These are phyloP conservation scores for Chrysina gloriosa DNA, from an alignment of 2,888 invertebrate genomes.

Conservation along the genomic window DNA sequence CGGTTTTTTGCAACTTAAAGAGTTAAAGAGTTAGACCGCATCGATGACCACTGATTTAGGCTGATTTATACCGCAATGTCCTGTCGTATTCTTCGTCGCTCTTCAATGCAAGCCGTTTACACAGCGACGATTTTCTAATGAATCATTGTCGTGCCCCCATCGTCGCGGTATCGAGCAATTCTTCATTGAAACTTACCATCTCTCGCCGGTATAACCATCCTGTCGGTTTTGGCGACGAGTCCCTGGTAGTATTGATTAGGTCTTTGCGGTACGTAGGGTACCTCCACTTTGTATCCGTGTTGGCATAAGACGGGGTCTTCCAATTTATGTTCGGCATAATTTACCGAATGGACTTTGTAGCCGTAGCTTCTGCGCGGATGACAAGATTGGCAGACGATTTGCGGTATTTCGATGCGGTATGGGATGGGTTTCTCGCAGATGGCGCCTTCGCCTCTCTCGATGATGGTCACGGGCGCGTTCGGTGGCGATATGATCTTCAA, in stretches of 20 bases:
- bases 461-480: conserved; percentile 54
- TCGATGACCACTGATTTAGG: too few species aligned
- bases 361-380: conserved; percentile 38
- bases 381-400: neutral
- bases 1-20: too few species aligned
- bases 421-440: conserved; percentile 47
- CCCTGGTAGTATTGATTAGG: conserved; percentile 46
- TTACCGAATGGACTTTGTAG: conserved; percentile 44
- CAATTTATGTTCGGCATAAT: conserved; percentile 35
- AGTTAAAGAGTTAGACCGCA: too few species aligned
- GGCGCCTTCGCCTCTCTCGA: conserved; percentile 54
- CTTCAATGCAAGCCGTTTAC: too few species aligned
- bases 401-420: conserved; percentile 46
- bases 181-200: conserved; percentile 32
- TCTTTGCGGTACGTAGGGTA: conserved; percentile 43
- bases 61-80: too few species aligned
- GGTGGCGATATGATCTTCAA: conserved; percentile 56
- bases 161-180: too few species aligned
- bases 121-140: too few species aligned
- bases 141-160: too few species aligned
- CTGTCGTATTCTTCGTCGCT: too few species aligned
- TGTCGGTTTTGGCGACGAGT: conserved; percentile 55
- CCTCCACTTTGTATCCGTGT: conserved; percentile 52
- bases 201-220: conserved; percentile 54
- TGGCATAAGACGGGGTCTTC: conserved; percentile 24